Evolutionary conservation across 2,113 vertebrate species (phyloP), one percentile per base, ranked within the genome.

Genomic region (Silurus meridionalis): DNA sequence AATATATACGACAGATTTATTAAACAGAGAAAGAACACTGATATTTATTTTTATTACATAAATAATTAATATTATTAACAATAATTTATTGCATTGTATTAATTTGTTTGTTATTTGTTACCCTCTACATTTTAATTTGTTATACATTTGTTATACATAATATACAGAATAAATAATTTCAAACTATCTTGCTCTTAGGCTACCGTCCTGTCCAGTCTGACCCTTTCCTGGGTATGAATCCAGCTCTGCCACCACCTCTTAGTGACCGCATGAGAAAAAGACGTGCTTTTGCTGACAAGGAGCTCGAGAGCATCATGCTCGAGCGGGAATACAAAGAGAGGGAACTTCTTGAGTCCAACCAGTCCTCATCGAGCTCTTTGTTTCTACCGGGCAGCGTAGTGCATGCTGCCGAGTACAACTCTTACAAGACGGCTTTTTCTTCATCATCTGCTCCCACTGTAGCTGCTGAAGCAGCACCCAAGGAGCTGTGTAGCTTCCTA

Each of bases 211-310:
- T 97, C 87, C 95, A 96, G 88, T 86, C 96, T 6, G 98, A 99
- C 46, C 92, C 96, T 0, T 99, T 96, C 89, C 86, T 98, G 88
- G 94, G 95, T 84, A 94, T 95, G 90, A 96, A 89, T 90, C 90
- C 96, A 4, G 91, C 96, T 21, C 93, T 99, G 3, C 97, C 97
- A 55, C 96, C 97, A 0, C 97, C 97, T 5, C 96, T 99, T 86
- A 99, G 98, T 86, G 98, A 99, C 92, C 97, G 98, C 89, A 99
- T 99, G 98, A 96, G 98, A 92, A 99, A 99, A 91, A 96, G 98
- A 72, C 92, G 98, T 64, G 98, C 98, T 78, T 99, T 99, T 91
- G 98, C 98, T 46, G 98, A 99, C 94, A 99, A 99, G 90, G 98
- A 99, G 92, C 88, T 99, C 94, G 98, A 99, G 93, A 97, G 94